Conservation (phyloP, 2,113 vertebrate species). For the Microcebus griseorufus region DNA sequence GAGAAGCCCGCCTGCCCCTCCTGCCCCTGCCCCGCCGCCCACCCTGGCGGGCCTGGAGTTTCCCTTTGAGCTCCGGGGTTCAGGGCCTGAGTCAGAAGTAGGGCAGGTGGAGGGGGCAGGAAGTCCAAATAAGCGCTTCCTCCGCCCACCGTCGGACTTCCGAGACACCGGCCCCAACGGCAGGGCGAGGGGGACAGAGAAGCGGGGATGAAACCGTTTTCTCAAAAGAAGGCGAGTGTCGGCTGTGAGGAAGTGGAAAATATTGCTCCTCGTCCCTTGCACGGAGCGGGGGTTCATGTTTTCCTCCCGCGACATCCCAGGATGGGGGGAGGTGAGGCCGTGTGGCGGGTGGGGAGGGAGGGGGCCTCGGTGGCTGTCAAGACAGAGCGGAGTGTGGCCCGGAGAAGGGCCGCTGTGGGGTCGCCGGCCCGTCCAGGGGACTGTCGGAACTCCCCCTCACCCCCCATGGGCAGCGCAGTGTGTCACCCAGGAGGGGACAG, state of each 20-base stretch:
- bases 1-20: not conserved
- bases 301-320: not conserved
- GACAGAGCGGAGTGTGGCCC: not conserved
- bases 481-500: accelerated
- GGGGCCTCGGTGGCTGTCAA: not conserved
- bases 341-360: not conserved
- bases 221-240: constrained; percentile 17
- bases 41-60: not conserved
- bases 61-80: not conserved
- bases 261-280: not conserved
- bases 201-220: not conserved
- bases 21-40: not conserved
- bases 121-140: constrained; percentile 73
- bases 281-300: not conserved
- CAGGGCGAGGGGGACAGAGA: not conserved
- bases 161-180: not conserved
- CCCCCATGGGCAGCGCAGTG: not conserved
- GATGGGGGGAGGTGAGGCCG: not conserved
- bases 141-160: constrained; percentile 25
- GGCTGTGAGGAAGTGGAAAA: constrained; percentile 74
- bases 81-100: constrained; percentile 17
- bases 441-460: not conserved
- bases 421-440: accelerated
- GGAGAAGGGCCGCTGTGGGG: not conserved
- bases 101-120: constrained; percentile 43